A percentile compares a stretch with the other conserved stretches of the same genome.
Conservation (phyloP, 2,113 vertebrate species). For the Raja brachyura region DNA sequence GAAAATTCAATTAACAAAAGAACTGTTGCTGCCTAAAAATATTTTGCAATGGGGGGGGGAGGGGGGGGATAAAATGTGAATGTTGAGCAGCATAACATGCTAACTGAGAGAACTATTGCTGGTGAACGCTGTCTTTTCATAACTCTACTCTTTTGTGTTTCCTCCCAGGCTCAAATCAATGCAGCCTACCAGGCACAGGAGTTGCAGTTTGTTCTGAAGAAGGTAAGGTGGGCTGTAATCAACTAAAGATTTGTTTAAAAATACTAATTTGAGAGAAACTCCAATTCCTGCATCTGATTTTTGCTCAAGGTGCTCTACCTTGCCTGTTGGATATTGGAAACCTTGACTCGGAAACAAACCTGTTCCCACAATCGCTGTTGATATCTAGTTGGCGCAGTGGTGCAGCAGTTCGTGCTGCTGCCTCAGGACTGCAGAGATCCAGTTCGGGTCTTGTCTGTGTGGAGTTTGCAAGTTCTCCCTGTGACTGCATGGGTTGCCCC, state of each 20-base stretch:
- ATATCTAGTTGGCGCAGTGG: background rate
- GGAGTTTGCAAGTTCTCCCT: too few relatives aligned
- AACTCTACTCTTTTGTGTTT: constrained; percentile 12
- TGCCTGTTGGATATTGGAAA: background rate
- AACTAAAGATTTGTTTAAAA: too few relatives aligned
- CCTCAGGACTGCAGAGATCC: too few relatives aligned
- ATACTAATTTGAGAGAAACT: too few relatives aligned
- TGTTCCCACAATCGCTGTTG: too few relatives aligned
- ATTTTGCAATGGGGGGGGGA: too few relatives aligned
- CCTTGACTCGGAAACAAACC: background rate
- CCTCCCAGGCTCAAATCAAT: constrained; percentile 77
- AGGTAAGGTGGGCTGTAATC: constrained; percentile 55
- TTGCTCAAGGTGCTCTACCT: too few relatives aligned
- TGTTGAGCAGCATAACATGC: background rate
- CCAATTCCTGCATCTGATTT: too few relatives aligned
- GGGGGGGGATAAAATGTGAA: background rate
- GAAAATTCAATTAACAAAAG: background rate
- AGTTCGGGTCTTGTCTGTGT: too few relatives aligned
- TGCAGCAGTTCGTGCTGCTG: too few relatives aligned
- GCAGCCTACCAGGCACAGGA: constrained; percentile 80
- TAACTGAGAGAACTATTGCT: too few relatives aligned
- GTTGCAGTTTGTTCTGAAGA: constrained; percentile 67
- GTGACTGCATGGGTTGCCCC: too few relatives aligned
- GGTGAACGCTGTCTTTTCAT: background rate
- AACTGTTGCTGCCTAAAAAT: background rate